Percentiles rank a stretch among this genome's conserved stretches.
Evolutionary conservation across 1,140 invertebrate species (phyloP).

Genomic region (Aphelenchoides besseyi): DNA sequence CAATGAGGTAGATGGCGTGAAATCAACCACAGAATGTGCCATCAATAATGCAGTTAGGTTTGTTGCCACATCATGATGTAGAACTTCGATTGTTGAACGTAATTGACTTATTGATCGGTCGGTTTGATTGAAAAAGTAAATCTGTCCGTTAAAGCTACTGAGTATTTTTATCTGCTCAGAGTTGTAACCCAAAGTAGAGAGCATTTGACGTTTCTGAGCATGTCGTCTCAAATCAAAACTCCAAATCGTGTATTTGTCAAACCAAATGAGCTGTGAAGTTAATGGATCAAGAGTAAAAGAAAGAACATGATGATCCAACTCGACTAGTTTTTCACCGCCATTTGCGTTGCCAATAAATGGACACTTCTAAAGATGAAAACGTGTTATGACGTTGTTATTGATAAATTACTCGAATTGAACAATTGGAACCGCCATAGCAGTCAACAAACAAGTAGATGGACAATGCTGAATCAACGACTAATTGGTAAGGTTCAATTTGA

Average conservation of each 20-base stretch:
- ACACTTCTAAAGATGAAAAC: slow-evolving; percentile 6
- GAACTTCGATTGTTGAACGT: background rate
- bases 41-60: background rate
- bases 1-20: background rate
- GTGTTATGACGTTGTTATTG: background rate
- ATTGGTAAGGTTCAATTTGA: slow-evolving; percentile 14
- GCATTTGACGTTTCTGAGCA: too few relatives aligned
- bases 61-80: background rate
- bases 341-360: background rate
- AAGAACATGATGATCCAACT: background rate
- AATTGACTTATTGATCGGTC: background rate
- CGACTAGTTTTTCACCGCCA: background rate
- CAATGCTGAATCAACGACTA: background rate
- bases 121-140: background rate
- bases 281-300: background rate
- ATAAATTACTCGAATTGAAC: background rate
- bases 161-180: too few relatives aligned
- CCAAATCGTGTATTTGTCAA: background rate
- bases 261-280: background rate
- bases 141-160: background rate
- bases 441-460: background rate
- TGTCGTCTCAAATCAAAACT: too few relatives aligned
- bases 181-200: too few relatives aligned
- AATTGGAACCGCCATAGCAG: background rate
- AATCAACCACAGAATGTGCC: background rate